Evolutionary conservation across 1,140 invertebrate species (phyloP).

Genomic region (Nasonia giraulti): DNA sequence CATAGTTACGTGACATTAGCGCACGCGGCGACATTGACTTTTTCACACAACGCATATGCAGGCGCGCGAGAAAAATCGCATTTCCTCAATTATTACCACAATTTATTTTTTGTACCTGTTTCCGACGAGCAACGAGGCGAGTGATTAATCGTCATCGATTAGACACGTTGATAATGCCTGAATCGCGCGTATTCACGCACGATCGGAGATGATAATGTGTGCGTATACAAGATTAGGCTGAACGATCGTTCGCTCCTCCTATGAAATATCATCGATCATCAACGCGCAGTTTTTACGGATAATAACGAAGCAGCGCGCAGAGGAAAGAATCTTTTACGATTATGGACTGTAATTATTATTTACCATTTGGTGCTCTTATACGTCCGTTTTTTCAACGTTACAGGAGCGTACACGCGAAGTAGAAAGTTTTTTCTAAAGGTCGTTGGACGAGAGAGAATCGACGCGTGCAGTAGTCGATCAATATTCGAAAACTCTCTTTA

Average conservation of each 20-base stretch:
- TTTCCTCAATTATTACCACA: conserved; percentile 10
- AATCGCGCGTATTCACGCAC: background rate
- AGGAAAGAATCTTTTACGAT: too few species aligned
- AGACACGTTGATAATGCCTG: background rate
- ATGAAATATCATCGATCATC: background rate
- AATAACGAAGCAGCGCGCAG: too few species aligned
- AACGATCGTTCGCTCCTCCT: background rate
- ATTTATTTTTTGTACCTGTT: background rate
- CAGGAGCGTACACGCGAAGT: too few species aligned
- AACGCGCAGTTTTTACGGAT: too few species aligned
- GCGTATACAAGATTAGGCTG: background rate
- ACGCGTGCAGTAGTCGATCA: background rate
- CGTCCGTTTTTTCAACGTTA: too few species aligned
- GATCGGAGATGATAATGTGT: background rate
- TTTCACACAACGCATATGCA: background rate
- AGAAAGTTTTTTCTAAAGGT: conserved; percentile 1
- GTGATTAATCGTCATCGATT: background rate
- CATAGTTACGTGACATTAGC: background rate
- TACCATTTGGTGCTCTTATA: too few species aligned
- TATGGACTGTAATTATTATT: too few species aligned
- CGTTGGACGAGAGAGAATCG: background rate
- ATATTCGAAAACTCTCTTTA: background rate
- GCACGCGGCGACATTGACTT: background rate
- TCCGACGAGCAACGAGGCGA: background rate
- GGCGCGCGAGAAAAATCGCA: background rate